A percentile compares a stretch with the other conserved stretches of the same genome.
Conservation (phyloP, 2,888 invertebrate genomes). For the Prostheceraeus crozeri region DNA sequence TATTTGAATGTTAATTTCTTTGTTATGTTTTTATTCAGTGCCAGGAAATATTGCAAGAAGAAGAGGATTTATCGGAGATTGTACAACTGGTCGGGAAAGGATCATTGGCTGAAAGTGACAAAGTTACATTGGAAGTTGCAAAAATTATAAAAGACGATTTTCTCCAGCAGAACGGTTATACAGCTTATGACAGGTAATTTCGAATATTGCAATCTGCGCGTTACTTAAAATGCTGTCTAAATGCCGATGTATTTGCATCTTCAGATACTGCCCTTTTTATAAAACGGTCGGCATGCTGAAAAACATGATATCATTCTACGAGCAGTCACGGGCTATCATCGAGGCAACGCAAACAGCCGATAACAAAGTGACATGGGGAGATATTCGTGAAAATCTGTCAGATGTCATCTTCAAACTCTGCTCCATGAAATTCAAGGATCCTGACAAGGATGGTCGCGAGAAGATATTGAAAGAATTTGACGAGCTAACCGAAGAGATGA, state of each 20-base stretch:
- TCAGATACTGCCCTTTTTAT: conserved; percentile 95
- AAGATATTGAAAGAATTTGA: conserved; percentile 95
- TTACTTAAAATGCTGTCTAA: no score
- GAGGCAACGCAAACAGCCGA: conserved; percentile 97
- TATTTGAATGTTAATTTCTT: conserved; percentile 27
- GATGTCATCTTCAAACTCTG: conserved; percentile 80
- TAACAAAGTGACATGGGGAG: conserved; percentile 96
- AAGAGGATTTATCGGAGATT: conserved; percentile 98
- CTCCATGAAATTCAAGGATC: conserved; percentile 99
- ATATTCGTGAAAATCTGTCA: conserved; percentile 92
- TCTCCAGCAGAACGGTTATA: conserved; percentile 88
- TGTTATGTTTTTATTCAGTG: conserved; percentile 50
- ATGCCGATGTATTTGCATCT: not conserved
- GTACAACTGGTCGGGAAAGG: conserved; percentile 99
- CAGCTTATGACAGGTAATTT: conserved; percentile 58
- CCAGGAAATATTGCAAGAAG: conserved; percentile 90
- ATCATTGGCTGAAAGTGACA: conserved; percentile 93
- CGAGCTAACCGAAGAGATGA: conserved; percentile 89
- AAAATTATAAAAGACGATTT: conserved; percentile 97
- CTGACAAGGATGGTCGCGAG: conserved; percentile 90
- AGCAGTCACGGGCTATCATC: conserved; percentile 92
- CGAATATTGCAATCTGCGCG: no score
- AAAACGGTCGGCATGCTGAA: conserved; percentile 97
- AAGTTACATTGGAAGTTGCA: conserved; percentile 96
- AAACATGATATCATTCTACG: conserved; percentile 97